These are phyloP conservation scores for Triplophysa tibetana DNA, from an alignment of 2,113 vertebrate genomes.

Conservation along the genomic window DNA sequence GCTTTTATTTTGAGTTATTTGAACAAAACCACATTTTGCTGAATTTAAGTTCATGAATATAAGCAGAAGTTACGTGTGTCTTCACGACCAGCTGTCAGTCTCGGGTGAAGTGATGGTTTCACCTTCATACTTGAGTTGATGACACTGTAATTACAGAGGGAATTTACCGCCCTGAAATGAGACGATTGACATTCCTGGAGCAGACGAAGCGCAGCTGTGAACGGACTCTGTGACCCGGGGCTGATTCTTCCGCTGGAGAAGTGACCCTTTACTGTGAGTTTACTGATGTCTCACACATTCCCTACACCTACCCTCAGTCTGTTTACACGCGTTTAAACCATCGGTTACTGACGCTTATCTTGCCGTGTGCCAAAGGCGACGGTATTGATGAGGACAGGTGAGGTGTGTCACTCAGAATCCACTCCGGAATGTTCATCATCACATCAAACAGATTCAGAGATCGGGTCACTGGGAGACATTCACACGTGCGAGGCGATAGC, in stretches of 20 bases:
- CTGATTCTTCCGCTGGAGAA: conserved; percentile 51
- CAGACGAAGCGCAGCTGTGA: conserved; percentile 74
- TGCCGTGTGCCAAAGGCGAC: background rate
- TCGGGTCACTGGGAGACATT: conserved; percentile 65
- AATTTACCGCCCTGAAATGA: conserved; percentile 71
- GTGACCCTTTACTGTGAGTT: conserved; percentile 21
- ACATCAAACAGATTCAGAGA: conserved; percentile 63
- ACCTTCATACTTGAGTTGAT: conserved; percentile 63
- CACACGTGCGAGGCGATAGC: conserved; percentile 49
- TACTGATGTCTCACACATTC: conserved; percentile 26
- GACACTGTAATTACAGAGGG: conserved; percentile 75
- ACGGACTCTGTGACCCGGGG: conserved; percentile 62
- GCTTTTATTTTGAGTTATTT: no score
- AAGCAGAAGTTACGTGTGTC: no score
- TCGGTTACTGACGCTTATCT: background rate
- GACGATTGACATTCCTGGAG: conserved; percentile 72
- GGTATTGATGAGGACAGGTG: background rate
- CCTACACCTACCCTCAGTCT: background rate
- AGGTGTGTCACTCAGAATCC: conserved; percentile 62
- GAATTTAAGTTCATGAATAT: no score
- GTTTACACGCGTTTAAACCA: conserved; percentile 21
- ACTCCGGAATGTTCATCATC: conserved; percentile 63
- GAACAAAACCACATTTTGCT: no score
- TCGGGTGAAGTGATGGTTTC: conserved; percentile 67
- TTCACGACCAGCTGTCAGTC: no score